Conservation (phyloP, 2,113 vertebrate genomes). For the Heterochromis multidens region DNA sequence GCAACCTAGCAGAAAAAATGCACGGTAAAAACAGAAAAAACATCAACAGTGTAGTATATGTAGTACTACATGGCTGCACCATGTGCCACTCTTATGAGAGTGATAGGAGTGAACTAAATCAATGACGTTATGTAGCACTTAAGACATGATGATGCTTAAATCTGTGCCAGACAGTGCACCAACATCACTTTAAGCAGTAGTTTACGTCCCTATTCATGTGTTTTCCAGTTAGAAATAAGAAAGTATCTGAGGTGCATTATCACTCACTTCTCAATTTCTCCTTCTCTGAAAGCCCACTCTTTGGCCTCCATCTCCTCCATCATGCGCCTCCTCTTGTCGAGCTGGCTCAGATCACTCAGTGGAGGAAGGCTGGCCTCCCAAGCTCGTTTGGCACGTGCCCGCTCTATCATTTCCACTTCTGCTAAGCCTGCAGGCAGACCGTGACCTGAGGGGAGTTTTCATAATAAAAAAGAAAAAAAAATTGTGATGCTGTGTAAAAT, state of each 20-base stretch:
- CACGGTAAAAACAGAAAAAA: neutral
- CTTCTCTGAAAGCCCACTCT: conserved; percentile 91
- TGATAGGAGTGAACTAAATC: neutral
- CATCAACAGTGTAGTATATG: neutral
- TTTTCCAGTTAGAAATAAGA: neutral
- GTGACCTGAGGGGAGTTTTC: conserved; percentile 71
- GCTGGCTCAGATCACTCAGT: conserved; percentile 70
- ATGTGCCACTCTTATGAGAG: neutral
- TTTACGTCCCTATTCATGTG: neutral
- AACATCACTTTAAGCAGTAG: neutral
- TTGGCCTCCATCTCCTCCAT: conserved; percentile 89
- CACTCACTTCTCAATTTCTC: conserved; percentile 87
- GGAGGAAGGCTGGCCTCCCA: conserved; percentile 88
- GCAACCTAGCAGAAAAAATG: conserved; percentile 74
- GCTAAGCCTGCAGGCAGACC: conserved; percentile 89
- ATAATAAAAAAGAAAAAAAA: neutral
- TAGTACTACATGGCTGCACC: too few relatives aligned
- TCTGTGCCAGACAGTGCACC: neutral
- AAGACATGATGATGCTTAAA: neutral
- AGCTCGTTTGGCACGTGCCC: conserved; percentile 79
- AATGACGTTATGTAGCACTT: neutral
- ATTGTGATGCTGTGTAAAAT: neutral
- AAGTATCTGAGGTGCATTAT: neutral
- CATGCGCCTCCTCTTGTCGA: conserved; percentile 83
- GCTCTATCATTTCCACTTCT: conserved; percentile 90